phyloP scores from a whole-genome alignment of 2,113 vertebrate species.

The Hypanus sabinus region DNA sequence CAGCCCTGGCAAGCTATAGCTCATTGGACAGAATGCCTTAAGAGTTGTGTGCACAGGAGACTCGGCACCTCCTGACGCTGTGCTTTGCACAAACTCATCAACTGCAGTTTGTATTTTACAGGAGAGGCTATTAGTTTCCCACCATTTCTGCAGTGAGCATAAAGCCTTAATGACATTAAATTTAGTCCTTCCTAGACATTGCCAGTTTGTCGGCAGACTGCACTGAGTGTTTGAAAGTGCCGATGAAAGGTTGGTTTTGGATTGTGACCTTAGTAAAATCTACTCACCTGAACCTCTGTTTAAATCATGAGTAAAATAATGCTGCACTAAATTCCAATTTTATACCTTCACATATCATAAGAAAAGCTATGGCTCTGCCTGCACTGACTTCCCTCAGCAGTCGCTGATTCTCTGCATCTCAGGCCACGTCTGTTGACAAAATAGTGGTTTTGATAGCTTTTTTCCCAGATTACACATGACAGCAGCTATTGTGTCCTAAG shows the following conservation, averaged over 20 bases:
- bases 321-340: background rate
- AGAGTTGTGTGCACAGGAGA: background rate
- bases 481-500: background rate
- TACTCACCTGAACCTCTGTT: background rate
- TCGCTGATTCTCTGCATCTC: background rate
- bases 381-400: background rate
- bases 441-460: background rate
- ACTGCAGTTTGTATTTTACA: background rate
- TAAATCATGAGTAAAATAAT: background rate
- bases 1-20: too few species aligned
- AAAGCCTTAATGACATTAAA: slow-evolving; percentile 32
- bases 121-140: background rate
- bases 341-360: background rate
- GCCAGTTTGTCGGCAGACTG: background rate
- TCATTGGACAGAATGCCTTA: background rate
- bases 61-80: background rate
- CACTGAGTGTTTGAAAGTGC: slow-evolving; percentile 5
- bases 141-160: background rate
- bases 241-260: background rate
- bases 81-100: background rate
- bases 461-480: background rate
- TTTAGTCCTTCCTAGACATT: slow-evolving; percentile 2
- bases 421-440: background rate
- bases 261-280: background rate
- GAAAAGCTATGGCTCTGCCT: background rate